Percentiles rank a stretch among this genome's conserved stretches.
These are phyloP conservation scores for Drosophila cardini DNA, from an alignment of 1,140 invertebrate genomes.

Conservation along the genomic window DNA sequence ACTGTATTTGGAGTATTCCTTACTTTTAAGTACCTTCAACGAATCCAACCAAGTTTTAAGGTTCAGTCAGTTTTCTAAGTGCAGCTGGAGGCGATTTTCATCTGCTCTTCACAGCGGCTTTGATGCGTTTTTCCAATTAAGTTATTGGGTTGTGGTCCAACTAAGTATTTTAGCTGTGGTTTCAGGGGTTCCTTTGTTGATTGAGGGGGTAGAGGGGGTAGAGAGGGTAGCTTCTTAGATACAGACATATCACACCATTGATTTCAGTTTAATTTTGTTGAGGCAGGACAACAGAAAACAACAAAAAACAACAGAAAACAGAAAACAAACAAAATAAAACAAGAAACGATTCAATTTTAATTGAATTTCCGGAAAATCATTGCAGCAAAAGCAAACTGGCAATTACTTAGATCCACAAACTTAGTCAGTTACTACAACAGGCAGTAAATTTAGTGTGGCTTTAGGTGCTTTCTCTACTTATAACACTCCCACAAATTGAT, in stretches of 20 bases:
- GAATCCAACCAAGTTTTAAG: slow-evolving; percentile 38
- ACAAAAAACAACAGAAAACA: slow-evolving; percentile 7
- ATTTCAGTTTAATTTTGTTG: slow-evolving; percentile 37
- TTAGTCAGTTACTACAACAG: slow-evolving; percentile 8
- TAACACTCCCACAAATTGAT: neutral
- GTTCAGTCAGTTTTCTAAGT: slow-evolving; percentile 29
- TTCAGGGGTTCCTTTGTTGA: slow-evolving; percentile 8
- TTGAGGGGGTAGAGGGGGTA: neutral
- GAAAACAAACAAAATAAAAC: slow-evolving; percentile 8
- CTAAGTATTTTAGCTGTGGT: slow-evolving; percentile 47
- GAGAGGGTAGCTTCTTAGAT: slow-evolving; percentile 22
- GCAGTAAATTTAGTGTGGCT: slow-evolving; percentile 11
- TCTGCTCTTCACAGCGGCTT: slow-evolving; percentile 31
- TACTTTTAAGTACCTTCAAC: slow-evolving; percentile 20
- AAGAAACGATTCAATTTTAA: slow-evolving; percentile 55
- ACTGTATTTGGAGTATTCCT: slow-evolving; percentile 10
- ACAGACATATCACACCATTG: slow-evolving; percentile 38
- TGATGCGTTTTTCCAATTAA: slow-evolving; percentile 60
- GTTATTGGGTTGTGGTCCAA: slow-evolving; percentile 48
- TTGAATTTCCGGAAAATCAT: slow-evolving; percentile 56
- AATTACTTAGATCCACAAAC: slow-evolving; percentile 22
- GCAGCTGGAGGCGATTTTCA: slow-evolving; percentile 17
- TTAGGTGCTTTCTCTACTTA: neutral
- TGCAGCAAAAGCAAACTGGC: slow-evolving; percentile 39
- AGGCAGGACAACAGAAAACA: slow-evolving; percentile 8